These are phyloP conservation scores for Phrynocephalus vlangalii DNA, from an alignment of 2,797 vertebrate genomes.

Conservation along the genomic window DNA sequence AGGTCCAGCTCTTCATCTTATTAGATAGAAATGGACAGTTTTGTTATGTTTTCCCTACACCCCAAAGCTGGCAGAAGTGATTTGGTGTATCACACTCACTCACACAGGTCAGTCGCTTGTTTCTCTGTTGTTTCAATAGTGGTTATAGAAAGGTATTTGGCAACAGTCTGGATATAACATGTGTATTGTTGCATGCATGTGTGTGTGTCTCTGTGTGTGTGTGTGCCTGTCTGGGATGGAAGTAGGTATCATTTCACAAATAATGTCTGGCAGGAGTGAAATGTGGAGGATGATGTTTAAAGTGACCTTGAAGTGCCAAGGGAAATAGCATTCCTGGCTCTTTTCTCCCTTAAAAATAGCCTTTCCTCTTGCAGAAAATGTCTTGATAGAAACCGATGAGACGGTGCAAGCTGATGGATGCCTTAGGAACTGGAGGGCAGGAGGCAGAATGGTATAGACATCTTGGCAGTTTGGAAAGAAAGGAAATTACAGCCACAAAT, in stretches of 20 bases:
- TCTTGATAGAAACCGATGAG: conserved; percentile 60
- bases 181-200: not conserved
- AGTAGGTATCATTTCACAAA: conserved; percentile 61
- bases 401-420: conserved; percentile 61
- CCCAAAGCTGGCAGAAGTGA: conserved; percentile 4
- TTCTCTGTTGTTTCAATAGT: not conserved
- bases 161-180: not conserved
- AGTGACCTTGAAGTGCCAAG: conserved; percentile 72
- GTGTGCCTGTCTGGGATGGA: not conserved
- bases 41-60: not conserved
- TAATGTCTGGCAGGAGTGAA: conserved; percentile 33
- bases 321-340: conserved; percentile 50
- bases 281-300: conserved; percentile 51
- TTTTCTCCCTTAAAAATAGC: conserved; percentile 61
- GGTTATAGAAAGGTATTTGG: not conserved
- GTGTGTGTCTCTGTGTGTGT: not conserved
- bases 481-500: conserved; percentile 55
- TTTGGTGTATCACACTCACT: not conserved
- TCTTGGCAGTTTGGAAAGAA: conserved; percentile 14
- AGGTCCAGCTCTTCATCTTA: conserved; percentile 57
- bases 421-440: conserved; percentile 45
- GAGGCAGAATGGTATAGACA: conserved; percentile 48
- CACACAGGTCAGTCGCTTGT: not conserved
- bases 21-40: not conserved
- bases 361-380: conserved; percentile 61